A percentile compares a stretch with the other conserved stretches of the same genome.
Conservation (phyloP, 2,888 invertebrate species). For the Chironomus riparius region DNA sequence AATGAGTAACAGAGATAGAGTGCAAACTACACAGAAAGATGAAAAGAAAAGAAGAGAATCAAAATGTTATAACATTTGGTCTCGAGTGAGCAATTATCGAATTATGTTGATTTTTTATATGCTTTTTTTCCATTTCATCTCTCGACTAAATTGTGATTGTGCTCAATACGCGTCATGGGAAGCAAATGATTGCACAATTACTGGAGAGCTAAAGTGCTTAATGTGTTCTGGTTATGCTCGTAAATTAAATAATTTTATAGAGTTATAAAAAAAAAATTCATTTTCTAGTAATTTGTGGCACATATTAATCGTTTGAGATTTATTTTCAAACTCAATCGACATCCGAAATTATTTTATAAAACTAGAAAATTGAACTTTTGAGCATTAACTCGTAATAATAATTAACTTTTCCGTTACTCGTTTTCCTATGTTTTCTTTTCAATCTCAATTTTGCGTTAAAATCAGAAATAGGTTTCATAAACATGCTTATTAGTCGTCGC, state of each 20-base stretch:
- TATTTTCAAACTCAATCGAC: too few species aligned
- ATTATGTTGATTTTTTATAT: conserved; percentile 1
- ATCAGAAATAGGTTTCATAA: not conserved
- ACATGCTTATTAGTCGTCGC: not conserved
- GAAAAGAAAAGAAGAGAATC: not conserved
- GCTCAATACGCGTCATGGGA: not conserved
- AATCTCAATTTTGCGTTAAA: too few species aligned
- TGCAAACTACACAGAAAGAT: not conserved
- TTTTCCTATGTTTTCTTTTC: too few species aligned
- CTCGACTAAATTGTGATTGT: not conserved
- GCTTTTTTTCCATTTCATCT: not conserved
- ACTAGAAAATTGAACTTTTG: too few species aligned
- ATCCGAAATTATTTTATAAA: too few species aligned
- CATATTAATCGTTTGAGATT: too few species aligned
- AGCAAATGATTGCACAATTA: not conserved
- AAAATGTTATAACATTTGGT: conserved; percentile 1
- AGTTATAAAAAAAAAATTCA: not conserved
- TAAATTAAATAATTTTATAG: not conserved
- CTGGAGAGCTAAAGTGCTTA: not conserved
- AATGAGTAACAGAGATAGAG: not conserved
- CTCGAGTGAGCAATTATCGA: conserved; percentile 7
- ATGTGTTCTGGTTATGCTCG: not conserved
- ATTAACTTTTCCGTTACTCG: too few species aligned
- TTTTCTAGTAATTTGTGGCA: not conserved
- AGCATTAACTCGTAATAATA: too few species aligned